Evolutionary conservation across 2,797 vertebrate genomes (phyloP).

Genomic region (Smutsia temminckii): DNA sequence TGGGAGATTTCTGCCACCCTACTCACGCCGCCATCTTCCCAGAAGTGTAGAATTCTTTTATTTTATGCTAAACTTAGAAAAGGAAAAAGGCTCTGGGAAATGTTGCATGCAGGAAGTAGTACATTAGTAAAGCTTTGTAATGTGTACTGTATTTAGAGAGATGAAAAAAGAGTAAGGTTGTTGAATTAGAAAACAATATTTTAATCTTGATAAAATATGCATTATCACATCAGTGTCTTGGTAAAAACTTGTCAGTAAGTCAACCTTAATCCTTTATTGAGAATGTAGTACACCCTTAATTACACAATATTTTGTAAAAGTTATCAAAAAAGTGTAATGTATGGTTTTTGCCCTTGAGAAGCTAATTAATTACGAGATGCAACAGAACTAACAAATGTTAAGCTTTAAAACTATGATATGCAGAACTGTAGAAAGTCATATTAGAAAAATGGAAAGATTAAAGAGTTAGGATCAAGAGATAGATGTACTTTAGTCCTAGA

Average conservation of each 20-base stretch:
- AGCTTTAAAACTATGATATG: constrained; percentile 15
- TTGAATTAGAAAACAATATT: not conserved
- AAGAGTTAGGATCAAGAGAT: not conserved
- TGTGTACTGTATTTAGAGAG: not conserved
- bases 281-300: not conserved
- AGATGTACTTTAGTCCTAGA: not conserved
- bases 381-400: not conserved
- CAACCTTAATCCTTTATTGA: not conserved
- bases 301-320: not conserved
- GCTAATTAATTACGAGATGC: not conserved
- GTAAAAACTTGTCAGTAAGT: constrained; percentile 18
- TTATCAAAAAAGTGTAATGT: not conserved
- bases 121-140: not conserved
- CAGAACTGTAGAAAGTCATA: not conserved
- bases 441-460: constrained; percentile 39
- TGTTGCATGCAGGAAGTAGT: not conserved
- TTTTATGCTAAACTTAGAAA: not conserved
- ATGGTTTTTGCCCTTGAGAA: not conserved
- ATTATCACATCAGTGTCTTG: not conserved
- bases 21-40: no score
- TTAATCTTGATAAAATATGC: not conserved
- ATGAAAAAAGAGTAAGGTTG: not conserved
- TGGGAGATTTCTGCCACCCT: no score
- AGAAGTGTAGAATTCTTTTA: not conserved
- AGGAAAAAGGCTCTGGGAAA: not conserved